Conservation (phyloP, 2,113 vertebrate species). For the Apaloderma vittatum region DNA sequence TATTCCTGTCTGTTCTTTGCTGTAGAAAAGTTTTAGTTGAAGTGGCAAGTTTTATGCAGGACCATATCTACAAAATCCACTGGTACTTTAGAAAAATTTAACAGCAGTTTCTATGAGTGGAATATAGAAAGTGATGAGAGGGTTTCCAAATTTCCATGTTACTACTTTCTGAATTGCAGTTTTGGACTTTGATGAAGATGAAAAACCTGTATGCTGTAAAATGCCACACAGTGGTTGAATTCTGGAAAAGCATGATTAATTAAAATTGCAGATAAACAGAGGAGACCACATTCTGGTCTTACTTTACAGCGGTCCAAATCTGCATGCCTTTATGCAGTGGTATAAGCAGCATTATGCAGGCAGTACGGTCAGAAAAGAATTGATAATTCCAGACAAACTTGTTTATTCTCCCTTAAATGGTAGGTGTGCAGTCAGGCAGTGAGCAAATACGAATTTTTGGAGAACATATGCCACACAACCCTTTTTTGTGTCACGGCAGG, state of each 20-base stretch:
- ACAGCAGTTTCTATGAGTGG: neutral
- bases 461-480: neutral
- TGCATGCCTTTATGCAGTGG: neutral
- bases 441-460: neutral
- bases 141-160: neutral
- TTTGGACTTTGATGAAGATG: neutral
- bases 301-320: neutral
- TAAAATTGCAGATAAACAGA: neutral
- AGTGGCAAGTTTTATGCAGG: neutral
- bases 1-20: neutral
- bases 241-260: neutral
- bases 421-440: neutral
- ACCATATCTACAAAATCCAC: neutral
- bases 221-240: neutral
- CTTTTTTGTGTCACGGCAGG: rapidly evolving
- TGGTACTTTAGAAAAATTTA: neutral
- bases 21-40: neutral
- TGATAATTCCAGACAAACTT: neutral
- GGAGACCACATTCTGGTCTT: neutral
- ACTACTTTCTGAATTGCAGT: neutral
- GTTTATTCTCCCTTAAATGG: neutral
- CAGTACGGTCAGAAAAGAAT: neutral
- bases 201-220: neutral
- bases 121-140: neutral
- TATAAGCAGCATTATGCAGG: neutral